Evolutionary conservation across 2,797 vertebrate genomes (phyloP).

Genomic region (Poecile montanus): DNA sequence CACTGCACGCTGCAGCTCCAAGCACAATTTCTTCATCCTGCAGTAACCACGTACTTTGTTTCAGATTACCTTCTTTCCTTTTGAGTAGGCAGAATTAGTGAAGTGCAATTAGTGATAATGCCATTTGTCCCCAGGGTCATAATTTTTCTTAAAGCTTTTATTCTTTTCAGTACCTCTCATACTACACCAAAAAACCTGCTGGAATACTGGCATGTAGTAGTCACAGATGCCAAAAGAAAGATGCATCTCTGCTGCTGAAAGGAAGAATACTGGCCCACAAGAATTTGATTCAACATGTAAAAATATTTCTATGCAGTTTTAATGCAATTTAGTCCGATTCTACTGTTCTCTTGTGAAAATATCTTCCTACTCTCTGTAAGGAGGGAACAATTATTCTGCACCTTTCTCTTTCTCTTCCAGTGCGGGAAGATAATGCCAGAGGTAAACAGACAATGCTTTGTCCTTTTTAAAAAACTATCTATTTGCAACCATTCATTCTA

Average conservation of each 20-base stretch:
- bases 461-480: neutral
- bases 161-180: neutral
- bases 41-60: neutral
- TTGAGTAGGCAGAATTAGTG: conserved; percentile 27
- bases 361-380: neutral
- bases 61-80: neutral
- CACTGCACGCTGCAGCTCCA: neutral
- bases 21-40: conserved; percentile 24
- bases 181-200: neutral
- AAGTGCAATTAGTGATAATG: conserved; percentile 21
- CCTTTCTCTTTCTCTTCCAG: neutral
- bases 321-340: neutral
- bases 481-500: neutral
- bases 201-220: neutral
- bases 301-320: neutral
- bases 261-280: neutral
- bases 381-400: neutral
- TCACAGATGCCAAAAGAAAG: neutral
- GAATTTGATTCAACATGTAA: neutral
- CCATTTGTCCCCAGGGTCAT: conserved; percentile 12
- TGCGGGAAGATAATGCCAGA: neutral
- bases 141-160: neutral
- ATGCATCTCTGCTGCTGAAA: neutral
- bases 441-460: neutral
- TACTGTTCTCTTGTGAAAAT: neutral